Evolutionary conservation across 2,797 vertebrate species (phyloP).

Genomic region (Periophthalmus magnuspinnatus): DNA sequence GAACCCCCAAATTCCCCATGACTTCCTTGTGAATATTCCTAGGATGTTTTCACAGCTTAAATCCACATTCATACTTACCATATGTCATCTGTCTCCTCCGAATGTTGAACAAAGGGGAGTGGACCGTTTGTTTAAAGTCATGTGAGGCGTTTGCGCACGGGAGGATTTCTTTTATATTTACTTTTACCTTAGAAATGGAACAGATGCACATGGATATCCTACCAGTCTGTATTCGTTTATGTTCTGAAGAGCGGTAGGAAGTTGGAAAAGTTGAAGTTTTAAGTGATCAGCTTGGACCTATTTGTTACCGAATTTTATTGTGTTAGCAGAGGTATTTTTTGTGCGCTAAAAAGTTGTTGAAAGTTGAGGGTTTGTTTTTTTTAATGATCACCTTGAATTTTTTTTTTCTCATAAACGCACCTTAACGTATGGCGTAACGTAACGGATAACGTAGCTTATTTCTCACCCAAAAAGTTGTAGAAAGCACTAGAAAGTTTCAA

Average conservation of each 20-base stretch:
- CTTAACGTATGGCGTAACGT: too few species aligned
- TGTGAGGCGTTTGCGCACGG: constrained; percentile 31
- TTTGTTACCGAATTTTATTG: too few species aligned
- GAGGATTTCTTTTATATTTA: constrained; percentile 4
- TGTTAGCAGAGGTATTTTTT: too few species aligned
- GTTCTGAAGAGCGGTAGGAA: not conserved
- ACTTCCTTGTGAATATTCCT: not conserved
- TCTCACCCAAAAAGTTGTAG: constrained; percentile 12
- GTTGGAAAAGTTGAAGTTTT: too few species aligned
- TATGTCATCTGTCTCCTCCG: too few species aligned
- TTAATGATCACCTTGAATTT: too few species aligned
- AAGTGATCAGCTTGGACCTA: too few species aligned
- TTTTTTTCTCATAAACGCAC: too few species aligned
- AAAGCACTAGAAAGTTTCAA: constrained; percentile 14
- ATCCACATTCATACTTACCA: not conserved
- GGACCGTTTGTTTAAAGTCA: constrained; percentile 9
- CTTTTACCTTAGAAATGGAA: not conserved
- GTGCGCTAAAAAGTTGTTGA: too few species aligned
- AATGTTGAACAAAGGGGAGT: constrained; percentile 9
- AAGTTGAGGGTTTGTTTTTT: too few species aligned
- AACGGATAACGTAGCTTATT: not conserved
- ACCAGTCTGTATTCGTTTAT: not conserved
- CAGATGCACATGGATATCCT: constrained; percentile 10
- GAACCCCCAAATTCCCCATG: not conserved
- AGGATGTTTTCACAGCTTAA: not conserved